A percentile compares a stretch with the other conserved stretches of the same genome.
These are phyloP conservation scores for Rhopalosiphum nymphaeae DNA, from an alignment of 2,888 invertebrate species.

Conservation along the genomic window DNA sequence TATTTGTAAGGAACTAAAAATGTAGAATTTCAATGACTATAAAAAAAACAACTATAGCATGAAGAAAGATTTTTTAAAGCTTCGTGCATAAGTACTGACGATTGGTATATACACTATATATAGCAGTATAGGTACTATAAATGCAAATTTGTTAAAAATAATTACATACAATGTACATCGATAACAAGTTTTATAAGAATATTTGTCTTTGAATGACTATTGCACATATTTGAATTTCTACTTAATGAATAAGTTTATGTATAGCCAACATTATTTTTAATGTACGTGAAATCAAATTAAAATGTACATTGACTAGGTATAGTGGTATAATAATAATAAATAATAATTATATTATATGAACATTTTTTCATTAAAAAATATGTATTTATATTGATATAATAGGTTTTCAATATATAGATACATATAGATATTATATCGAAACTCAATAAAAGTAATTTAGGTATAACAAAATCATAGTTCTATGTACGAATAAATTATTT, in stretches of 20 bases:
- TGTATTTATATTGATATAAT: neutral
- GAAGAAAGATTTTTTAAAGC: neutral
- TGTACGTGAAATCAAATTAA: neutral
- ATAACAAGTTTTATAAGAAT: conserved; percentile 29
- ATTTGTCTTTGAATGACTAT: neutral
- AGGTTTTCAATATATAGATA: neutral
- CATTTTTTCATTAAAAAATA: neutral
- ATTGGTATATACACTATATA: neutral
- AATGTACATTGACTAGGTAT: neutral
- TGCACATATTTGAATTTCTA: neutral
- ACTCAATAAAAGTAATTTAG: neutral
- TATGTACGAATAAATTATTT: neutral
- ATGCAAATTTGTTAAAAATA: conserved; percentile 37
- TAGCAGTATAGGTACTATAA: neutral
- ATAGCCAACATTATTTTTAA: neutral
- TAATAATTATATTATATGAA: neutral
- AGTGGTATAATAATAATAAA: neutral
- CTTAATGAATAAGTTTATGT: neutral
- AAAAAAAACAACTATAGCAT: neutral
- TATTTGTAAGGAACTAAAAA: neutral
- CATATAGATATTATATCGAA: neutral
- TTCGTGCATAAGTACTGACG: neutral
- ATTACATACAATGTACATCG: neutral
- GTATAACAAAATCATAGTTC: neutral
- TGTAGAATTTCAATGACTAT: neutral